These are phyloP conservation scores for Osedax fenrisi DNA, from an alignment of 2,888 invertebrate species.

Conservation along the genomic window DNA sequence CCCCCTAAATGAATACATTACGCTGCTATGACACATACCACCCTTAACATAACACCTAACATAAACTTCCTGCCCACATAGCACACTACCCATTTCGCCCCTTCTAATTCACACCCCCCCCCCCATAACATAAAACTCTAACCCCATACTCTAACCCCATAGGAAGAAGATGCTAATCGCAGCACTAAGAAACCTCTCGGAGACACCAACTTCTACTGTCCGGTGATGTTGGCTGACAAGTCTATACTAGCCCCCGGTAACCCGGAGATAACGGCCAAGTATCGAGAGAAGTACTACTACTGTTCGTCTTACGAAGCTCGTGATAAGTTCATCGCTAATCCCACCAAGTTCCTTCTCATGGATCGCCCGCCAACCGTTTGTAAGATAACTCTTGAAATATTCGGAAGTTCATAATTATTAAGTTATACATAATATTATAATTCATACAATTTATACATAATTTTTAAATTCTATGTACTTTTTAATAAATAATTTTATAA, in stretches of 20 bases:
- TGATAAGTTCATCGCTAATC: conserved; percentile 46
- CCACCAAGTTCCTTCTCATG: conserved; percentile 42
- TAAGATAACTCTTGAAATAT: too few species aligned
- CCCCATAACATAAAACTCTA: not conserved
- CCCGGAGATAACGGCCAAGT: conserved; percentile 47
- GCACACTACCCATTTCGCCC: not conserved
- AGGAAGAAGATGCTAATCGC: conserved; percentile 48
- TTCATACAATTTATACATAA: too few species aligned
- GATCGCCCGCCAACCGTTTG: conserved; percentile 42
- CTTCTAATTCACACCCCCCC: not conserved
- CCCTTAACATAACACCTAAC: not conserved
- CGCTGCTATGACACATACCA: too few species aligned
- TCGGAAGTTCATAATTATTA: too few species aligned
- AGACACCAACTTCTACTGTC: conserved; percentile 50
- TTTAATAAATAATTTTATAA: too few species aligned
- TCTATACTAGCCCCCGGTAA: conserved; percentile 48
- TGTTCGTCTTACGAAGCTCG: conserved; percentile 44
- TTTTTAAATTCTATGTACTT: too few species aligned
- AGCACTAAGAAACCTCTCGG: conserved; percentile 48
- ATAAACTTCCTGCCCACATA: not conserved
- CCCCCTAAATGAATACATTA: too few species aligned
- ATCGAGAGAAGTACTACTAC: conserved; percentile 48
- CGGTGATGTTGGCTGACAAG: conserved; percentile 47
- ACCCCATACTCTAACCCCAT: not conserved
- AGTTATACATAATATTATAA: too few species aligned